phyloP scores from a whole-genome alignment of 2,797 vertebrate species.

The Gambusia yucatana region DNA sequence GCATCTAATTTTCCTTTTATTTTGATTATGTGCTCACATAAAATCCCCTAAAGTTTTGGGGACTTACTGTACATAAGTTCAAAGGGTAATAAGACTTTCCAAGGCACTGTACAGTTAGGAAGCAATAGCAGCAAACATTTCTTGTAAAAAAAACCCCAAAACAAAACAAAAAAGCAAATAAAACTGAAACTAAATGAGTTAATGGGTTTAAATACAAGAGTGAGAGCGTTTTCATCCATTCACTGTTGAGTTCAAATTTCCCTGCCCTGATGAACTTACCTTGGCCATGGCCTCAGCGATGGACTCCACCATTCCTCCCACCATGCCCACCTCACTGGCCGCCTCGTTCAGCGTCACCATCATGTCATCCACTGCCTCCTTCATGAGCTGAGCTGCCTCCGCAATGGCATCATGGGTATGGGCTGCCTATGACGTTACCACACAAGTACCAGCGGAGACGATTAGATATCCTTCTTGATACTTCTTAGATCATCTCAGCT shows the following conservation, averaged over 20 bases:
- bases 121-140: background rate
- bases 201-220: background rate
- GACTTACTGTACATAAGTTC: too few relatives aligned
- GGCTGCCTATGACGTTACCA: conserved; percentile 81
- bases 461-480: conserved; percentile 3
- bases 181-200: background rate
- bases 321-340: conserved; percentile 97
- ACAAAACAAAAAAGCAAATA: background rate
- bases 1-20: background rate
- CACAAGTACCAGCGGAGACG: background rate
- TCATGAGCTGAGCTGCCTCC: conserved; percentile 96
- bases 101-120: background rate
- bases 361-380: conserved; percentile 97
- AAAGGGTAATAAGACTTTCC: background rate
- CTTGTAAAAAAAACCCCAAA: background rate
- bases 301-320: conserved; percentile 97
- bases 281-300: conserved; percentile 96
- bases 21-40: background rate
- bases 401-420: conserved; percentile 96
- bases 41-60: background rate
- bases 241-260: background rate
- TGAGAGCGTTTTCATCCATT: background rate
- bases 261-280: conserved; percentile 75
- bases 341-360: conserved; percentile 98
- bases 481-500: background rate